These are phyloP conservation scores for Empidonax alnorum DNA, from an alignment of 2,113 vertebrate species.

Conservation along the genomic window DNA sequence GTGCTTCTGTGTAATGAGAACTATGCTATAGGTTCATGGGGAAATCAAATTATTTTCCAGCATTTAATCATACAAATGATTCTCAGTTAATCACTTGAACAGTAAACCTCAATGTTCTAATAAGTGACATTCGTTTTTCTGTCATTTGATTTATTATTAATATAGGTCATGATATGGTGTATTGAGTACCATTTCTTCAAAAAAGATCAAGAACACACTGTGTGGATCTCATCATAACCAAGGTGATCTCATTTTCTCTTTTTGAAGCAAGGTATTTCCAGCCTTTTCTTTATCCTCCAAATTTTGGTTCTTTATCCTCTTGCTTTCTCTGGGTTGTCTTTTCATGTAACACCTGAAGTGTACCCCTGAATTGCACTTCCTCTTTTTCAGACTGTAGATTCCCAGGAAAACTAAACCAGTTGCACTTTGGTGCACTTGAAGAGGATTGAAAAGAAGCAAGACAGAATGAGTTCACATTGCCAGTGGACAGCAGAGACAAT, in stretches of 20 bases:
- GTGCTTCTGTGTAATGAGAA: constrained; percentile 80
- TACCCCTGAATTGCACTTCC: neutral
- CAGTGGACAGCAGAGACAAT: neutral
- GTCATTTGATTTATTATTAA: constrained; percentile 64
- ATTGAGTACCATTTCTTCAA: neutral
- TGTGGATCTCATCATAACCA: neutral
- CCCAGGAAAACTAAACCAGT: neutral
- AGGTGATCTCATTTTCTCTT: neutral
- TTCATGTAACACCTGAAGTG: neutral
- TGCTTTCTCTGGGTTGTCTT: neutral
- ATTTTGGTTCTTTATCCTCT: neutral
- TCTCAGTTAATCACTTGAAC: constrained; percentile 79
- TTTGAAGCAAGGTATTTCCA: neutral
- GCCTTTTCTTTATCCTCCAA: neutral
- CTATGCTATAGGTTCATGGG: constrained; percentile 76
- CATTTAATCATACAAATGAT: constrained; percentile 82
- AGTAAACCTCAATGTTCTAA: constrained; percentile 76
- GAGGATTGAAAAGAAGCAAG: neutral
- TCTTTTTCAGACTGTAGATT: neutral
- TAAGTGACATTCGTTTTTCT: constrained; percentile 78
- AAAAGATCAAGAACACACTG: constrained; percentile 3
- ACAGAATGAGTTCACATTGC: neutral
- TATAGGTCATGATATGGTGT: constrained; percentile 12
- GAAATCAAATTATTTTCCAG: constrained; percentile 82
- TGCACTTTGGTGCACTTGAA: neutral